Conservation (phyloP, 2,113 vertebrate species). For the Romanogobio albipinnatus region DNA sequence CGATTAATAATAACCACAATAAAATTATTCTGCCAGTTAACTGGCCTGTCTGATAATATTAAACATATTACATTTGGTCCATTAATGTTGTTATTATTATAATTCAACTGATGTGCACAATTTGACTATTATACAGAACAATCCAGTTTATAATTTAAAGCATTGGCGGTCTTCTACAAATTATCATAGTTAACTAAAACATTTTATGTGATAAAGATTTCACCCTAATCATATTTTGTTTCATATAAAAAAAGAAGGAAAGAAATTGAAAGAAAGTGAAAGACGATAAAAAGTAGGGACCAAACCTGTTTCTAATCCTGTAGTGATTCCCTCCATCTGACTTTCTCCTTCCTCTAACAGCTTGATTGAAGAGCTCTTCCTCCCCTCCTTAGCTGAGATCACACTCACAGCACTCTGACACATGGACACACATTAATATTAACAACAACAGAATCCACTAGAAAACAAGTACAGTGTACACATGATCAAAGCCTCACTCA, state of each 20-base stretch:
- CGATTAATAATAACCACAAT: background rate
- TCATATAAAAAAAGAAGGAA: background rate
- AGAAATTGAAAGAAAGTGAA: too few species aligned
- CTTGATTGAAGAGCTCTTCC: background rate
- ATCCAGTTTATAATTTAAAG: background rate
- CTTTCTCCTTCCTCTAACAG: slow-evolving; percentile 48
- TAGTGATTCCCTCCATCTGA: slow-evolving; percentile 45
- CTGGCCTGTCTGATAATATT: background rate
- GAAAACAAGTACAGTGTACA: background rate
- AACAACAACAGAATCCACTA: background rate
- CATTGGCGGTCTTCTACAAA: background rate
- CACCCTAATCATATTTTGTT: background rate
- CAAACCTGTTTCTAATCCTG: slow-evolving; percentile 41
- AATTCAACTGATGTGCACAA: background rate
- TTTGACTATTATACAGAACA: background rate
- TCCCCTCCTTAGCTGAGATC: slow-evolving; percentile 52
- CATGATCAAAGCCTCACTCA: background rate
- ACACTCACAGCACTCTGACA: slow-evolving; percentile 64
- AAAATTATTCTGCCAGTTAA: background rate
- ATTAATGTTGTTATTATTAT: background rate
- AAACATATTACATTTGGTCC: background rate
- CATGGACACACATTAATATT: slow-evolving; percentile 27
- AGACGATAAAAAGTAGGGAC: background rate
- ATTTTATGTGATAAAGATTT: background rate
- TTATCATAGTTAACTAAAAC: background rate